Percentiles rank a stretch among this genome's conserved stretches.
Conservation (phyloP, 2,888 invertebrate genomes). For the Noctua pronuba region DNA sequence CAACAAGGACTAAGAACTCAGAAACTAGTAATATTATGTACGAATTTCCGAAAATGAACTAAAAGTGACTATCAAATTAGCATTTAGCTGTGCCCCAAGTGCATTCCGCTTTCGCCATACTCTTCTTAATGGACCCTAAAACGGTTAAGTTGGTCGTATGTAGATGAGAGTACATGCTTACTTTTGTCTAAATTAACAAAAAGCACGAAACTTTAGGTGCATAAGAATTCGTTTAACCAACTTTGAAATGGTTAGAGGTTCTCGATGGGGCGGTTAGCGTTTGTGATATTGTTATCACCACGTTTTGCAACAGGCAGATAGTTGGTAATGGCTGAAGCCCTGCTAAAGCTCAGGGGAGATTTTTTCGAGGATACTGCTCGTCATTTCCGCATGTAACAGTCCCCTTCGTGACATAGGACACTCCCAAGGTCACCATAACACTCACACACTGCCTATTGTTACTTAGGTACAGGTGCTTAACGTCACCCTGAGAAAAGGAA, state of each 20-base stretch:
- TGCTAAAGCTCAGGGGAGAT: neutral
- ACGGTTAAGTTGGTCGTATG: constrained; percentile 51
- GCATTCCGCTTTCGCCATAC: constrained; percentile 48
- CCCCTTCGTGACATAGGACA: neutral
- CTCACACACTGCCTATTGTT: neutral
- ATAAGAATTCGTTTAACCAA: constrained; percentile 30
- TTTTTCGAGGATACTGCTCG: neutral
- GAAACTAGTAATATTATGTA: constrained; percentile 42
- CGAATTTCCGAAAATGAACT: constrained; percentile 48
- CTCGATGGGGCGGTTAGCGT: neutral
- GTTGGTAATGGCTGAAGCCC: neutral
- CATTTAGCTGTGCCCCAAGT: constrained; percentile 57
- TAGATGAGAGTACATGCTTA: constrained; percentile 49
- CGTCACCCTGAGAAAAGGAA: neutral
- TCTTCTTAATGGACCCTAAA: constrained; percentile 54
- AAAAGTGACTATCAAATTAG: constrained; percentile 57
- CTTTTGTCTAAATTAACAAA: constrained; percentile 49
- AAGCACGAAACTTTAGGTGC: constrained; percentile 3
- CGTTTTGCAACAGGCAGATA: neutral
- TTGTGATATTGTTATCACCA: neutral
- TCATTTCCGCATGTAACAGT: neutral
- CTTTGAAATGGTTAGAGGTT: constrained; percentile 15
- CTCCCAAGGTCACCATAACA: neutral
- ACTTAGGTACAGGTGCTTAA: too few species aligned
- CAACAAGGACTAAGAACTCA: constrained; percentile 26